Evolutionary conservation across 2,888 invertebrate species (phyloP).

Genomic region (Standfussiana lucernea): DNA sequence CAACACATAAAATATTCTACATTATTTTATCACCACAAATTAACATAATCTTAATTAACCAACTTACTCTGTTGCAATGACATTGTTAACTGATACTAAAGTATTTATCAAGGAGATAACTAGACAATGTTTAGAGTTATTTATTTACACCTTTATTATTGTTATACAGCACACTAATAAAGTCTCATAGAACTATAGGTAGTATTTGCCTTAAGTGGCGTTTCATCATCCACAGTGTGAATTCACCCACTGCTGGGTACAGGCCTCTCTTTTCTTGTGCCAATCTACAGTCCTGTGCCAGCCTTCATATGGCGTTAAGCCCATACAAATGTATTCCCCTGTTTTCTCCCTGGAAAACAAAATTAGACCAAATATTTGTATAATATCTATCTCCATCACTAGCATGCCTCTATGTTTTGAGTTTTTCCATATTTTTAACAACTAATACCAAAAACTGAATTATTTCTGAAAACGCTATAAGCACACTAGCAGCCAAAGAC

Average conservation of each 20-base stretch:
- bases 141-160: slow-evolving; percentile 13
- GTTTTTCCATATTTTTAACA: too few species aligned
- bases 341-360: not conserved
- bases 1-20: not conserved
- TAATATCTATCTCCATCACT: too few species aligned
- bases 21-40: not conserved
- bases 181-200: not conserved
- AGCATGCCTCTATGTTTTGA: too few species aligned
- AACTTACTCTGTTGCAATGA: not conserved
- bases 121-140: slow-evolving; percentile 6
- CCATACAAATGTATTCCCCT: not conserved
- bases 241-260: too few species aligned
- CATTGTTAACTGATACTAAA: slow-evolving; percentile 8
- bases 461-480: too few species aligned
- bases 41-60: not conserved
- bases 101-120: not conserved
- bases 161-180: slow-evolving; percentile 10
- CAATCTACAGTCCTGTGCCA: too few species aligned
- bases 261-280: too few species aligned
- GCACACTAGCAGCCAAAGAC: too few species aligned
- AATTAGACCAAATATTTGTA: not conserved
- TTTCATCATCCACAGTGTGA: too few species aligned
- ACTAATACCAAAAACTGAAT: too few species aligned
- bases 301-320: too few species aligned
- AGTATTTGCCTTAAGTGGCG: not conserved